Conservation (phyloP, 2,888 invertebrate genomes). For the Orchesella flavescens region DNA sequence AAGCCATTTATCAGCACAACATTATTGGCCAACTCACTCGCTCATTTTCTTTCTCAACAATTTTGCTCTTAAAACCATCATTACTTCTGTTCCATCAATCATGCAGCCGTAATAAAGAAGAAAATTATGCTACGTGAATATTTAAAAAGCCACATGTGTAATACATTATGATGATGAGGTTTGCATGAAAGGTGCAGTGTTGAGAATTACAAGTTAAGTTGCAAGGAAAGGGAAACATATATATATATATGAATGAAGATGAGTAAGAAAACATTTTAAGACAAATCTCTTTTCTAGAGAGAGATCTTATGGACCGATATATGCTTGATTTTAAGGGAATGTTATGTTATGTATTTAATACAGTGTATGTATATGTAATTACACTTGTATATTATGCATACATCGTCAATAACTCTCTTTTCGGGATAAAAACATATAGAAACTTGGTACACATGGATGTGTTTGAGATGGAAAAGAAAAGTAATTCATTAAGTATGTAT, state of each 20-base stretch:
- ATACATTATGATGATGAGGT: slow-evolving; percentile 3
- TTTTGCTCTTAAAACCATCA: slow-evolving; percentile 14
- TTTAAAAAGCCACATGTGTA: not conserved
- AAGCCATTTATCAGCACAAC: not conserved
- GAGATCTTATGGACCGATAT: slow-evolving; percentile 6
- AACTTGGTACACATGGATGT: not conserved
- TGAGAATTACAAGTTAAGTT: too few relatives aligned
- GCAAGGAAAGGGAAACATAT: not conserved
- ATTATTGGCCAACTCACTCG: not conserved
- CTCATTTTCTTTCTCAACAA: not conserved
- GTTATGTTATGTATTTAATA: not conserved
- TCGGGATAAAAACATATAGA: not conserved
- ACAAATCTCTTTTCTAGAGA: not conserved
- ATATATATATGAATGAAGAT: slow-evolving; percentile 3
- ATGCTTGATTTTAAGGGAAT: not conserved
- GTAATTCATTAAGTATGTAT: slow-evolving; percentile 1
- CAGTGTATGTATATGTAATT: not conserved
- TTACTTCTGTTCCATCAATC: slow-evolving; percentile 5
- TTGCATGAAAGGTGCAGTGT: not conserved
- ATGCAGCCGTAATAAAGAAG: not conserved
- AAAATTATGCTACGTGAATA: not conserved
- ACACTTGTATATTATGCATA: slow-evolving; percentile 4
- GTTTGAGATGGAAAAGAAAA: not conserved
- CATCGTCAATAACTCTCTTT: not conserved
- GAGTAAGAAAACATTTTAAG: not conserved